Percentiles rank a stretch among this genome's conserved stretches.
Conservation (phyloP, 1,140 invertebrate species). For the Pseudomyrmex cubaensis region DNA sequence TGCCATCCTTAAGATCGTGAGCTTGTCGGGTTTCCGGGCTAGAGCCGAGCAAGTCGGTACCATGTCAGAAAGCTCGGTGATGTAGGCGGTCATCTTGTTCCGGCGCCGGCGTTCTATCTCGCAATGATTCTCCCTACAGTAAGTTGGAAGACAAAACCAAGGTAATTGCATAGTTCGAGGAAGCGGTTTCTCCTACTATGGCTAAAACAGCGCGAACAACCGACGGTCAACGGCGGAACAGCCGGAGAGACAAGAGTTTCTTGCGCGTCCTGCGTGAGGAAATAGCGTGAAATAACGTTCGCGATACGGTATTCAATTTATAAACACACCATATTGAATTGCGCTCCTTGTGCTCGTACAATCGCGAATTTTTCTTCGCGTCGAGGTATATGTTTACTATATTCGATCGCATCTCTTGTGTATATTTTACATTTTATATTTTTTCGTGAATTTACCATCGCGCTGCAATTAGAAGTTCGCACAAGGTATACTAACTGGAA, state of each 20-base stretch:
- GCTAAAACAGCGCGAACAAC: slow-evolving; percentile 48
- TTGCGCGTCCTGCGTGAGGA: slow-evolving; percentile 23
- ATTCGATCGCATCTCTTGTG: background rate
- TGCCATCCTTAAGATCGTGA: slow-evolving; percentile 99
- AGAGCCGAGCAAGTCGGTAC: slow-evolving; percentile 99
- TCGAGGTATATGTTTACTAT: background rate
- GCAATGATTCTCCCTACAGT: slow-evolving; percentile 98
- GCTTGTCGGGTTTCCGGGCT: slow-evolving; percentile 99
- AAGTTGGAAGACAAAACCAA: slow-evolving; percentile 84
- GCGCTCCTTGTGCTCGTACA: background rate
- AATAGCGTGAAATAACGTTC: slow-evolving; percentile 47
- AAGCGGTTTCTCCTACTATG: slow-evolving; percentile 42
- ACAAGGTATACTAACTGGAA: slow-evolving; percentile 26
- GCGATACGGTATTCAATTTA: slow-evolving; percentile 34
- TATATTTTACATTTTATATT: background rate
- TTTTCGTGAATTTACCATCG: slow-evolving; percentile 7
- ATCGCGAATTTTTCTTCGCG: background rate
- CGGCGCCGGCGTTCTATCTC: slow-evolving; percentile 99
- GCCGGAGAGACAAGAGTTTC: slow-evolving; percentile 32
- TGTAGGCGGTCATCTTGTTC: slow-evolving; percentile 99
- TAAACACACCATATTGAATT: background rate
- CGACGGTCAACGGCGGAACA: slow-evolving; percentile 23
- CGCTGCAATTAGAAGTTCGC: slow-evolving; percentile 26
- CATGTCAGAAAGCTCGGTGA: slow-evolving; percentile 99
- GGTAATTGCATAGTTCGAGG: slow-evolving; percentile 84